Evolutionary conservation across 2,888 invertebrate genomes (phyloP).

Genomic region (Phanerotoma sp.): DNA sequence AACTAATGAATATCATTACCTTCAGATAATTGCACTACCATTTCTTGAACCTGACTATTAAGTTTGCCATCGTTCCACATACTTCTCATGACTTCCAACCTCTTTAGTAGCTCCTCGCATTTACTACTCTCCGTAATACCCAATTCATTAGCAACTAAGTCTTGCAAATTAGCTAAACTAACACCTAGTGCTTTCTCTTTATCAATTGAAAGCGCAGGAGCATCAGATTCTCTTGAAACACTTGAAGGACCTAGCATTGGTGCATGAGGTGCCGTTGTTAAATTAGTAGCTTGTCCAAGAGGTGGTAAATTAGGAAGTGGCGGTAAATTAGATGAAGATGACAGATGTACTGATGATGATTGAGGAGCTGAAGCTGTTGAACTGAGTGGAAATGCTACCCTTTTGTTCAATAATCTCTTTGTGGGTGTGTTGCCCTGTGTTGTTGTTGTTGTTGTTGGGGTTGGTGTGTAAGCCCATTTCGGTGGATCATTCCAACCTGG

Average conservation of each 20-base stretch:
- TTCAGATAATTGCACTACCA: constrained; percentile 61
- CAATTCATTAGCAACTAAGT: constrained; percentile 34
- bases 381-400: constrained; percentile 51
- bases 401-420: constrained; percentile 50
- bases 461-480: constrained; percentile 43
- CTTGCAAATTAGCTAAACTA: constrained; percentile 40
- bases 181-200: constrained; percentile 39
- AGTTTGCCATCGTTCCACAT: constrained; percentile 65
- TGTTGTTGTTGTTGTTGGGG: constrained; percentile 13
- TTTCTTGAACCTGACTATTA: constrained; percentile 57
- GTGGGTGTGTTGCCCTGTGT: constrained; percentile 38
- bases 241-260: constrained; percentile 37
- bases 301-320: constrained; percentile 41
- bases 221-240: constrained; percentile 5
- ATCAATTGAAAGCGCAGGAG: constrained; percentile 29
- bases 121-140: constrained; percentile 31
- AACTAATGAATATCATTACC: constrained; percentile 59
- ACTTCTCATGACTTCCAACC: constrained; percentile 61
- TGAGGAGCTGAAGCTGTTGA: constrained; percentile 30
- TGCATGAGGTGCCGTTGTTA: constrained; percentile 43
- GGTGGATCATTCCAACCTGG: constrained; percentile 56
- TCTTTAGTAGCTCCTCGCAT: constrained; percentile 60
- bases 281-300: constrained; percentile 20
- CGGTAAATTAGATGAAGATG: constrained; percentile 9
- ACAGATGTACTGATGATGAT: constrained; percentile 10